A percentile compares a stretch with the other conserved stretches of the same genome.
Conservation (phyloP, 2,888 invertebrate genomes). For the Drosophila meridiana region DNA sequence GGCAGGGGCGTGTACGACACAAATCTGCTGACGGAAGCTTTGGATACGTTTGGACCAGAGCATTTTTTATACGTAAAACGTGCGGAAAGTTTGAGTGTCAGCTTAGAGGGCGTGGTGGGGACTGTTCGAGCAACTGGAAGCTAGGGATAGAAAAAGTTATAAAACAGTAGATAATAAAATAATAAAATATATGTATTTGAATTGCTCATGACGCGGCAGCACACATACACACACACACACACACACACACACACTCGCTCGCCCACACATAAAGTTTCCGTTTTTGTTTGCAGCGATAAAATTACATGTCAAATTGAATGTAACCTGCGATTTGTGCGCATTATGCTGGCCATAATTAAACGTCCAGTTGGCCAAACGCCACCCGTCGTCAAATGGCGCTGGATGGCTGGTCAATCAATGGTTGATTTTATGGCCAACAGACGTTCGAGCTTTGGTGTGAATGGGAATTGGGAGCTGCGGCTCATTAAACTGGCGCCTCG, state of each 20-base stretch:
- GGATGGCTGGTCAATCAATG: conserved; percentile 74
- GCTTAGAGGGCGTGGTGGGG: conserved; percentile 59
- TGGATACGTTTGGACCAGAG: conserved; percentile 60
- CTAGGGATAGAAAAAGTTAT: conserved; percentile 65
- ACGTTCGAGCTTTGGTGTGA: conserved; percentile 59
- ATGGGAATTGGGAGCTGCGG: not conserved
- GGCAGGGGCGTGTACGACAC: conserved; percentile 49
- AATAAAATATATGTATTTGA: conserved; percentile 80
- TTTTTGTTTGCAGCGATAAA: conserved; percentile 66
- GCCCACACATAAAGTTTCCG: conserved; percentile 48
- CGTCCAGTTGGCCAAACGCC: conserved; percentile 35
- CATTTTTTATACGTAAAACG: conserved; percentile 79
- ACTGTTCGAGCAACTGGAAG: not conserved
- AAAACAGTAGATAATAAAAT: conserved; percentile 78
- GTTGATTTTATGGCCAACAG: conserved; percentile 65
- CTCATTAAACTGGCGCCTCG: conserved; percentile 66
- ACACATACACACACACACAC: conserved; percentile 17
- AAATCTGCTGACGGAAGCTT: conserved; percentile 79
- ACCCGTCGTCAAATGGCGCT: conserved; percentile 29
- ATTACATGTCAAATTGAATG: conserved; percentile 79
- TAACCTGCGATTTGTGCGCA: conserved; percentile 77
- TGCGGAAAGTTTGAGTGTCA: conserved; percentile 81
- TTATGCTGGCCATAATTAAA: conserved; percentile 73
- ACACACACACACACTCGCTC: not conserved
- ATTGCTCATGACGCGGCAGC: conserved; percentile 64